Evolutionary conservation across 2,113 vertebrate genomes (phyloP).

Genomic region (Daubentonia madagascariensis): DNA sequence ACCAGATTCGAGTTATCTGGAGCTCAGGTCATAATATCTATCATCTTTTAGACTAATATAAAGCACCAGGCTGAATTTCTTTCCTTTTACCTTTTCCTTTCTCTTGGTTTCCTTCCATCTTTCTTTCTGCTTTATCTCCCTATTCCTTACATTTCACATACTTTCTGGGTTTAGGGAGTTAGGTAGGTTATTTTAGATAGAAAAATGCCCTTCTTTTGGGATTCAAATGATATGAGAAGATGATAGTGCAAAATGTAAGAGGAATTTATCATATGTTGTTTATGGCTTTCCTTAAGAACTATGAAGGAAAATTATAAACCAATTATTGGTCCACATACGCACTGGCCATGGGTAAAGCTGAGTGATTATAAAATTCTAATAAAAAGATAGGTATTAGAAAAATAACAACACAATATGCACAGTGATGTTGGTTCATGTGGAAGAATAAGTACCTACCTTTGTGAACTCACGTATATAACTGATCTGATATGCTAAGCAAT

Average conservation of each 20-base stretch:
- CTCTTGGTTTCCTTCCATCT: neutral
- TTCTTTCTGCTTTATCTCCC: neutral
- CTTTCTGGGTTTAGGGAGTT: neutral
- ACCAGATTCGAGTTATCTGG: neutral
- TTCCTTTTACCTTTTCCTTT: neutral
- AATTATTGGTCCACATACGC: neutral
- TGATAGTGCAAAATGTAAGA: neutral
- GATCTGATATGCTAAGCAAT: neutral
- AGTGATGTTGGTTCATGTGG: neutral
- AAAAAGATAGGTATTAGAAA: neutral
- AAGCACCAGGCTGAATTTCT: neutral
- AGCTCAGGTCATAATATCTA: neutral
- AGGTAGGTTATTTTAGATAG: neutral
- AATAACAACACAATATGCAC: neutral
- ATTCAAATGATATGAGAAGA: neutral
- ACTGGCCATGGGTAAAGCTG: neutral
- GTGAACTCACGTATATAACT: neutral
- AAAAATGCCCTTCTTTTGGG: neutral
- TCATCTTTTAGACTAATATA: neutral
- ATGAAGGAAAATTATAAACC: neutral
- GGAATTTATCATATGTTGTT: neutral
- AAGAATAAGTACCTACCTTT: neutral
- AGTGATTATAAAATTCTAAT: neutral
- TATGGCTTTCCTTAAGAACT: neutral
- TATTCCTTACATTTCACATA: neutral